Conservation (phyloP, 2,888 invertebrate genomes). For the Unio pictorum region DNA sequence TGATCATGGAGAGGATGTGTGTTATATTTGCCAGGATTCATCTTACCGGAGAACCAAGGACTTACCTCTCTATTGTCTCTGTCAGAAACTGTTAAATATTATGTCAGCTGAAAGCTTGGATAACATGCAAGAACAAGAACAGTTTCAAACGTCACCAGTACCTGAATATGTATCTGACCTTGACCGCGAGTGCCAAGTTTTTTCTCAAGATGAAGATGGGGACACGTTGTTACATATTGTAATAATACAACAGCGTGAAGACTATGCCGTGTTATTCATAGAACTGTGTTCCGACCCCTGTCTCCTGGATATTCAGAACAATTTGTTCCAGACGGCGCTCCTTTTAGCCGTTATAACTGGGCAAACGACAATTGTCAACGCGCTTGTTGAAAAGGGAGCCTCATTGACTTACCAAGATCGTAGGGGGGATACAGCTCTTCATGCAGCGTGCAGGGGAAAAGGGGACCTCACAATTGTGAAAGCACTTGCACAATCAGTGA, state of each 20-base stretch:
- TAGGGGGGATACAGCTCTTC: constrained; percentile 13
- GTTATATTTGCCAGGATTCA: too few relatives aligned
- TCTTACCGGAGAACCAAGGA: too few relatives aligned
- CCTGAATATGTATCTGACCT: too few relatives aligned
- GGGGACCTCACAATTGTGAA: not conserved
- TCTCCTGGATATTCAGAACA: constrained; percentile 9
- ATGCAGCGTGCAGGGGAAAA: constrained; percentile 6
- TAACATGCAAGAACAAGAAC: too few relatives aligned
- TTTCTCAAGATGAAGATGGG: constrained; percentile 8
- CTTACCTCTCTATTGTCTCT: too few relatives aligned
- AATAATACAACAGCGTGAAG: constrained; percentile 3
- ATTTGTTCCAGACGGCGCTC: constrained; percentile 11
- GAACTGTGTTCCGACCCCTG: not conserved
- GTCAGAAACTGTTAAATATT: too few relatives aligned
- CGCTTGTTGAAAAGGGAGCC: constrained; percentile 3
- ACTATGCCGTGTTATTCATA: constrained; percentile 1
- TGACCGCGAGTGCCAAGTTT: too few relatives aligned
- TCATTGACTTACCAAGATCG: constrained; percentile 4
- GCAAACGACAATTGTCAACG: constrained; percentile 4
- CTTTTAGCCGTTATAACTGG: constrained; percentile 6
- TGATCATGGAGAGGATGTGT: too few relatives aligned
- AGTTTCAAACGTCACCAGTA: too few relatives aligned
- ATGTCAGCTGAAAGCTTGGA: too few relatives aligned
- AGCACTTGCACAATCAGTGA: not conserved
- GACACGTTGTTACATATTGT: constrained; percentile 9